Percentiles rank a stretch among this genome's conserved stretches.
phyloP scores from a whole-genome alignment of 2,797 vertebrate species.

The Netta rufina region DNA sequence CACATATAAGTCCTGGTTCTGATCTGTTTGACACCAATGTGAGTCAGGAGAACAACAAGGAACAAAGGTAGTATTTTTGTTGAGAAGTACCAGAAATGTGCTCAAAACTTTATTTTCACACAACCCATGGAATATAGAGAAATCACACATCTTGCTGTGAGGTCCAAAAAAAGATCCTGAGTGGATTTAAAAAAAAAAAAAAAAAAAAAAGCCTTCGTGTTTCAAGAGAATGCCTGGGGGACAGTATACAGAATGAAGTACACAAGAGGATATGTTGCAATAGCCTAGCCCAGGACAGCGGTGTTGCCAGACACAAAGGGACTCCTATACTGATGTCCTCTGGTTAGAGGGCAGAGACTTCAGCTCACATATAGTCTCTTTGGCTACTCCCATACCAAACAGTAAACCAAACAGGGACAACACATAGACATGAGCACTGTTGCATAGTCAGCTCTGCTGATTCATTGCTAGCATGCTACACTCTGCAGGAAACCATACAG shows the following conservation, averaged over 20 bases:
- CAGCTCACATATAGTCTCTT: background rate
- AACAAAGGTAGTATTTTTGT: background rate
- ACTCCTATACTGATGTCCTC: background rate
- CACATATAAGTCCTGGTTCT: background rate
- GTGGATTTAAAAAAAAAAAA: background rate
- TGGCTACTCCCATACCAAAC: background rate
- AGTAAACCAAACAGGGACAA: background rate
- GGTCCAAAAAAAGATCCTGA: background rate
- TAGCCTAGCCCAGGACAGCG: background rate
- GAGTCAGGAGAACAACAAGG: background rate
- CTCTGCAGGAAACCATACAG: background rate
- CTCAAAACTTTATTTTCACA: background rate
- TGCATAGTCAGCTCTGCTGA: background rate
- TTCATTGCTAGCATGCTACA: background rate
- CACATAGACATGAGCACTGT: fast-evolving
- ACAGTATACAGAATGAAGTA: background rate
- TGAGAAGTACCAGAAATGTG: background rate
- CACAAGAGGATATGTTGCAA: fast-evolving
- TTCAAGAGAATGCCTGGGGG: background rate
- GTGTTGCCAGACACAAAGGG: background rate
- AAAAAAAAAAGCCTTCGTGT: background rate
- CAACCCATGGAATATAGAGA: background rate
- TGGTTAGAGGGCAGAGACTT: background rate
- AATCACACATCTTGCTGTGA: background rate
- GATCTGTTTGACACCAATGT: background rate